These are phyloP conservation scores for Mirounga angustirostris DNA, from an alignment of 2,113 vertebrate genomes.

Conservation along the genomic window DNA sequence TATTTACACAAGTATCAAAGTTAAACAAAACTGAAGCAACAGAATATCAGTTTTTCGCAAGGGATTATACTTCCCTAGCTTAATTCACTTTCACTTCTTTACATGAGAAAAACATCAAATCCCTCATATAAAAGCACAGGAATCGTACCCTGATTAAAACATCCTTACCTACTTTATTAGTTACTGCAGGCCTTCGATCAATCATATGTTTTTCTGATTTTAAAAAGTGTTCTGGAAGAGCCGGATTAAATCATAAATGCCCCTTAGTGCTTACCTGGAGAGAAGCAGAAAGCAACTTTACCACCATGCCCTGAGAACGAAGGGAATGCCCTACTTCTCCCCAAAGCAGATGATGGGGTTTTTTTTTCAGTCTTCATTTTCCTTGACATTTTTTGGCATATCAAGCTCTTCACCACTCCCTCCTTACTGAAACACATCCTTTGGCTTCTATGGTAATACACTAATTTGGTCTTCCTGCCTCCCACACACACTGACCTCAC, in stretches of 20 bases:
- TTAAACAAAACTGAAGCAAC: not conserved
- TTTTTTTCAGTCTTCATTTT: not conserved
- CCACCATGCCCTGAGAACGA: not conserved
- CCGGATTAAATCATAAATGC: not conserved
- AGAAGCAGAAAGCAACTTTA: not conserved
- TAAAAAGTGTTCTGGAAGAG: conserved; percentile 52
- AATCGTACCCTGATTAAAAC: not conserved
- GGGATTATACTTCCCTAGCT: not conserved
- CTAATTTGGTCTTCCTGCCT: not conserved
- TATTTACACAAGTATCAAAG: not conserved
- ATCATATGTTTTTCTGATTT: conserved; percentile 15
- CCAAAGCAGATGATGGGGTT: not conserved
- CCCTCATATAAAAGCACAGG: not conserved
- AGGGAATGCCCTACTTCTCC: not conserved
- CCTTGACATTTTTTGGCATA: not conserved
- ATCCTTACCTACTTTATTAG: not conserved
- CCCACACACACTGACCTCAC: not conserved
- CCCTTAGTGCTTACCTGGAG: not conserved
- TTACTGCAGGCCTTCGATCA: not conserved
- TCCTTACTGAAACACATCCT: not conserved
- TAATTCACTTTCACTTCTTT: not conserved
- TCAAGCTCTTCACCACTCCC: not conserved
- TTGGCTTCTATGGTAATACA: not conserved
- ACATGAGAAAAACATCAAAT: not conserved
- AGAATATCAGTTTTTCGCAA: not conserved